These are phyloP conservation scores for Metaphire vulgaris DNA, from an alignment of 1,140 invertebrate species.

Conservation along the genomic window DNA sequence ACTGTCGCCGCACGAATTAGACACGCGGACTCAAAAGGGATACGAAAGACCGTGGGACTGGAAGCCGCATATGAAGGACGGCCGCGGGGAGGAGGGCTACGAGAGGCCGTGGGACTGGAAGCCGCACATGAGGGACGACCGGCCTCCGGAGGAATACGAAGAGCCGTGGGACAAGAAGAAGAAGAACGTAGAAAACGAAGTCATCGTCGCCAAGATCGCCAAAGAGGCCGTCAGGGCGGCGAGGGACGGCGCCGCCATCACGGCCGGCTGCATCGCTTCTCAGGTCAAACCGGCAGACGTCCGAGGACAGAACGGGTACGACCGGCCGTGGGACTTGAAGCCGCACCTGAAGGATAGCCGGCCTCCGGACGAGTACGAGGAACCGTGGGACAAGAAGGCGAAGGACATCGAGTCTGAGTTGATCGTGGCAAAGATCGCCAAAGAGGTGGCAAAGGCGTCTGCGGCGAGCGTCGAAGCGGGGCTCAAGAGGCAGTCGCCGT, in stretches of 20 bases:
- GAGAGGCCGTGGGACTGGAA: constrained; percentile 30
- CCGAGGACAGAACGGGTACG: not conserved
- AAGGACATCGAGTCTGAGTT: constrained; percentile 21
- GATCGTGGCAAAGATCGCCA: constrained; percentile 16
- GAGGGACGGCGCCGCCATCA: too few relatives aligned
- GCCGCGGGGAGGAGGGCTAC: constrained; percentile 19
- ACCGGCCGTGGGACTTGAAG: constrained; percentile 15
- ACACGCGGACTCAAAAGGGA: constrained; percentile 15
- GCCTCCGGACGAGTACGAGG: constrained; percentile 26
- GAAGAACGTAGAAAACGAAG: constrained; percentile 9
- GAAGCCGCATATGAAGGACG: constrained; percentile 29
- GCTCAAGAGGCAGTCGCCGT: not conserved
- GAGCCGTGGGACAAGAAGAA: constrained; percentile 28
- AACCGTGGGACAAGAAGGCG: constrained; percentile 28
- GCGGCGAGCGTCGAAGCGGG: too few relatives aligned
- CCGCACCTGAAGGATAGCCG: constrained; percentile 20
- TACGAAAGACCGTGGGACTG: constrained; percentile 30
- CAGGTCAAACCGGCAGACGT: too few relatives aligned
- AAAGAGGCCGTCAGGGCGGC: constrained; percentile 9
- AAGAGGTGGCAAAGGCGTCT: not conserved
- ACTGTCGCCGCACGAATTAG: constrained; percentile 18
- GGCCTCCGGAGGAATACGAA: constrained; percentile 24
- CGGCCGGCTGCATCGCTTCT: too few relatives aligned
- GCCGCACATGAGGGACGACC: constrained; percentile 12
- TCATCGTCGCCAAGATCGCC: constrained; percentile 15